Evolutionary conservation across 2,888 invertebrate genomes (phyloP).

Genomic region (Pristionchus arcanus): DNA sequence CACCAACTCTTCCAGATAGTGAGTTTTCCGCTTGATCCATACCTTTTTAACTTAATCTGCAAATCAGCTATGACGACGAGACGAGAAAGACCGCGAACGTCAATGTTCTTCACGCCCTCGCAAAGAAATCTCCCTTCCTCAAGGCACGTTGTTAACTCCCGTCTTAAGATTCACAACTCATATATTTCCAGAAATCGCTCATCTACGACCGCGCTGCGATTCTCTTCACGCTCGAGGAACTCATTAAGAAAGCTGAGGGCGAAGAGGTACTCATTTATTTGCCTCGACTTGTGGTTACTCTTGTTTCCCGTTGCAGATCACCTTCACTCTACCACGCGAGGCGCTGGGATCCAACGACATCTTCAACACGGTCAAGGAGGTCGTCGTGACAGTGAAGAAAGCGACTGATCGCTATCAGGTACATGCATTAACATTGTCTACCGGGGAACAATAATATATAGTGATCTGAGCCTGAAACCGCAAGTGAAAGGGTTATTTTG

Average conservation of each 20-base stretch:
- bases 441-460: too few relatives aligned
- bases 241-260: conserved; percentile 3
- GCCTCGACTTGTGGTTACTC: background rate
- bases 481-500: too few relatives aligned
- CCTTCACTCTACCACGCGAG: background rate
- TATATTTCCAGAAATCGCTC: conserved; percentile 5
- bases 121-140: background rate
- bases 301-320: background rate
- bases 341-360: background rate
- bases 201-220: conserved; percentile 34
- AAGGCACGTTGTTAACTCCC: background rate
- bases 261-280: background rate
- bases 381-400: background rate
- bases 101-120: background rate
- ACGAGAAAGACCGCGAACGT: background rate
- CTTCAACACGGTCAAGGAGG: conserved; percentile 16
- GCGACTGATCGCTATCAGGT: conserved; percentile 33
- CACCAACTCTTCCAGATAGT: conserved; percentile 28
- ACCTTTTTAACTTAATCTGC: too few relatives aligned
- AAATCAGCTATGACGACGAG: conserved; percentile 39
- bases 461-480: too few relatives aligned
- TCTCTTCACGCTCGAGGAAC: conserved; percentile 7
- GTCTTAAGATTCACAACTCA: background rate
- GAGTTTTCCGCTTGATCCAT: background rate
- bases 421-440: too few relatives aligned